Conservation (phyloP, 2,113 vertebrate genomes). For the Chascanopsetta lugubris region DNA sequence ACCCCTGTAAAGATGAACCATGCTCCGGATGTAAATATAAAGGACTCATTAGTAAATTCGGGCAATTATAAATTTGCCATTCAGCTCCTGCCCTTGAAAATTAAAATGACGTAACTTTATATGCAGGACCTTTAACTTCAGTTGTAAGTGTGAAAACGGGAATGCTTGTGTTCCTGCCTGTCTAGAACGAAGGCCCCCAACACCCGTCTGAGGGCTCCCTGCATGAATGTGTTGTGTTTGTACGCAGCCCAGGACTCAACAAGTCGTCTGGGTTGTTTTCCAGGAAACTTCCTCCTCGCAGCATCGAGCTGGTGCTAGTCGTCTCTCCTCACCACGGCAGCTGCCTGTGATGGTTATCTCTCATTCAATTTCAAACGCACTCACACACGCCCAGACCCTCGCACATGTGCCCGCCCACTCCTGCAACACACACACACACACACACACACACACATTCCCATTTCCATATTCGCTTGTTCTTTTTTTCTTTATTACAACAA, state of each 20-base stretch:
- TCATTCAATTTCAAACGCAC: conserved; percentile 68
- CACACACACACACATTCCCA: conserved; percentile 2
- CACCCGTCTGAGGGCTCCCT: conserved; percentile 5
- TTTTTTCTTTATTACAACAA: conserved; percentile 43
- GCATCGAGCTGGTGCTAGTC: conserved; percentile 66
- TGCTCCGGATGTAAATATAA: no score
- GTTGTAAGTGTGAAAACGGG: no score
- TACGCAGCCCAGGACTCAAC: conserved; percentile 61
- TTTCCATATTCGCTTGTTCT: conserved; percentile 52
- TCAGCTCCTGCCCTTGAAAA: no score
- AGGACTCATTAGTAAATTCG: no score
- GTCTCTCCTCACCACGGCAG: conserved; percentile 77
- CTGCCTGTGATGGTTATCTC: conserved; percentile 77
- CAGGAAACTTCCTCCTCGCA: conserved; percentile 51
- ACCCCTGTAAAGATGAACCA: no score
- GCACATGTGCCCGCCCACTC: conserved; percentile 22
- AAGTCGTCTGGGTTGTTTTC: conserved; percentile 61
- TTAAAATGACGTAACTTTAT: no score
- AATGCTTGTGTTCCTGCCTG: no score
- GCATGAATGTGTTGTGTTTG: conserved; percentile 30
- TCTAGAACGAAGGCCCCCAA: conserved; percentile 23
- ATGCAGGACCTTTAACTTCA: no score
- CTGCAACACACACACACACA: conserved; percentile 3
- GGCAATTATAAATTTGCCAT: no score
- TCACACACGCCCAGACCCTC: conserved; percentile 26